phyloP scores from a whole-genome alignment of 2,113 vertebrate species.

The Dasyprocta punctata region DNA sequence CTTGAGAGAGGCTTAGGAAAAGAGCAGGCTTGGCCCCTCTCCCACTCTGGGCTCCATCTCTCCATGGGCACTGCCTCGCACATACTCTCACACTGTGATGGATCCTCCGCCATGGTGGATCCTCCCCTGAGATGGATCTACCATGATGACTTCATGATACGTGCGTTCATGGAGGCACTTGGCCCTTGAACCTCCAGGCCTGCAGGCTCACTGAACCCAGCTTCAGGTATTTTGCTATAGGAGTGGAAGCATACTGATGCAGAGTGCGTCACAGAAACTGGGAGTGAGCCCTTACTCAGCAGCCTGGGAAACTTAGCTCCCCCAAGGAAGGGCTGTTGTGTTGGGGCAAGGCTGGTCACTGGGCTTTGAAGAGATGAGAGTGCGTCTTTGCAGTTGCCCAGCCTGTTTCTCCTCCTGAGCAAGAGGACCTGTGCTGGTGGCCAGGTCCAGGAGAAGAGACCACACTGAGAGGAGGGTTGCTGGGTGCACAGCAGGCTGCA shows the following conservation, averaged over 20 bases:
- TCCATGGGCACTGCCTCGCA: background rate
- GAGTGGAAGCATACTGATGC: background rate
- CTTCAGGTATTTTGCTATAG: background rate
- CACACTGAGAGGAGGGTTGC: accelerated
- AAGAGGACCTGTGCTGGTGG: background rate
- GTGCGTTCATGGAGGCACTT: background rate
- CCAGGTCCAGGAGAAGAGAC: background rate
- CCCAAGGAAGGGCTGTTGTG: background rate
- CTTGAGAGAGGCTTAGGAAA: background rate
- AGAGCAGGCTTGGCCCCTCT: background rate
- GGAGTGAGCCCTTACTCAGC: accelerated
- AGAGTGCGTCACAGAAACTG: background rate
- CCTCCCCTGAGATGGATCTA: background rate
- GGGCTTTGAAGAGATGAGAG: background rate
- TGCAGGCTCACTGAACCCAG: background rate
- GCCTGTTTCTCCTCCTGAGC: background rate
- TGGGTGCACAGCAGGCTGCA: background rate
- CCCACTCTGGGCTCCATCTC: background rate
- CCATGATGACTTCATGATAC: background rate
- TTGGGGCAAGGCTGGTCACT: accelerated
- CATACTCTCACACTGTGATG: background rate
- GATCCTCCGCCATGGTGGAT: background rate
- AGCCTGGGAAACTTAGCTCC: background rate
- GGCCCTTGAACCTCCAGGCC: background rate
- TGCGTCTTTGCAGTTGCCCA: background rate